A percentile compares a stretch with the other conserved stretches of the same genome.
Conservation (phyloP, 2,888 invertebrate species). For the Rhorus exstirpatorius region DNA sequence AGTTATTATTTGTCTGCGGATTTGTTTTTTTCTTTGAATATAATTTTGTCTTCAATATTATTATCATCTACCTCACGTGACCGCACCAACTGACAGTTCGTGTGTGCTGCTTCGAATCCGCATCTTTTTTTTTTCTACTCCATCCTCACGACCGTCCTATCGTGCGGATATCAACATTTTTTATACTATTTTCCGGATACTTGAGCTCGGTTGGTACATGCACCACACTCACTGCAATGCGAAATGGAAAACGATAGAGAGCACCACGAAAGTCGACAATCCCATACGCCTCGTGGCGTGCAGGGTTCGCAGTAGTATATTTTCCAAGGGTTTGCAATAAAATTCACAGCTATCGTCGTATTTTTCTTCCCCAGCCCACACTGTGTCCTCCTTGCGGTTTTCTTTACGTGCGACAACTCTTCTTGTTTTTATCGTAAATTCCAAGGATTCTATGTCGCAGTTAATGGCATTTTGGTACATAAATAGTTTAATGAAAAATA, state of each 20-base stretch:
- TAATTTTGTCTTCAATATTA: no score
- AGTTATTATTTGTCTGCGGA: no score
- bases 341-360: slow-evolving; percentile 18
- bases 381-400: not conserved
- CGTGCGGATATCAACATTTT: slow-evolving; percentile 45
- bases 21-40: no score
- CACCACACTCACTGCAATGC: slow-evolving; percentile 8
- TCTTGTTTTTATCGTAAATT: not conserved
- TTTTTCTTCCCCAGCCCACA: not conserved
- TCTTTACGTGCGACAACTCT: slow-evolving; percentile 13
- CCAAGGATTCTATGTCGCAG: no score
- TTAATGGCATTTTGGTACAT: no score
- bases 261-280: not conserved
- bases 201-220: slow-evolving; percentile 19
- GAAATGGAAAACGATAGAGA: slow-evolving; percentile 27
- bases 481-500: no score
- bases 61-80: slow-evolving; percentile 13
- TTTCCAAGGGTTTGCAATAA: slow-evolving; percentile 45
- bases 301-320: slow-evolving; percentile 8
- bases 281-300: not conserved
- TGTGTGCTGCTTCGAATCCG: slow-evolving; percentile 9
- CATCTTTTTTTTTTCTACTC: slow-evolving; percentile 17
- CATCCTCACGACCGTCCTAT: not conserved
- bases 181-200: slow-evolving; percentile 44
- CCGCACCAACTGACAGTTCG: slow-evolving; percentile 21